Percentiles rank a stretch among this genome's conserved stretches.
These are phyloP conservation scores for Riparia riparia DNA, from an alignment of 2,113 vertebrate species.

Conservation along the genomic window DNA sequence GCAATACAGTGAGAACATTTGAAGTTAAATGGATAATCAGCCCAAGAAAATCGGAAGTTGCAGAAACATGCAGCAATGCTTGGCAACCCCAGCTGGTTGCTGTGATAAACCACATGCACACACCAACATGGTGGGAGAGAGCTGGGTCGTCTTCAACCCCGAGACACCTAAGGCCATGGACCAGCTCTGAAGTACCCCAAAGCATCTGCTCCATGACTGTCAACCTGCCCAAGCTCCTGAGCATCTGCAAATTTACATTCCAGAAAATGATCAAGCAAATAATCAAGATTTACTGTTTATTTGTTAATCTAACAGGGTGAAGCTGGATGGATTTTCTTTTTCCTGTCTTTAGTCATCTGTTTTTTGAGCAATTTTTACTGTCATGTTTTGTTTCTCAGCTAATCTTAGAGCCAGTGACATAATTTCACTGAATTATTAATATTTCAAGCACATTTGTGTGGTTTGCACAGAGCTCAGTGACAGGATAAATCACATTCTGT, in stretches of 20 bases:
- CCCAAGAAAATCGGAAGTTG: background rate
- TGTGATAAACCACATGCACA: rapidly evolving
- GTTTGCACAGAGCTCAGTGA: background rate
- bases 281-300: background rate
- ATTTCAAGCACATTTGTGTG: background rate
- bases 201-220: background rate
- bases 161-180: background rate
- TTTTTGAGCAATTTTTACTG: background rate
- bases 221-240: background rate
- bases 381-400: background rate
- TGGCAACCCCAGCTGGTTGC: background rate
- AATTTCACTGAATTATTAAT: background rate
- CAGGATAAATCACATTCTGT: background rate
- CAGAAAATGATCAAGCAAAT: background rate
- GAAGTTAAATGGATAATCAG: background rate
- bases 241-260: background rate
- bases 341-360: background rate
- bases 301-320: background rate
- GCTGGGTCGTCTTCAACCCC: background rate
- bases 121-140: background rate
- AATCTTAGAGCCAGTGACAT: background rate
- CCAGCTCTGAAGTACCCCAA: background rate
- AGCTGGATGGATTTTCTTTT: background rate
- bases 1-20: background rate
- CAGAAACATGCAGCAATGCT: background rate